Conservation (phyloP, 2,797 vertebrate genomes). For the Pitangus sulphuratus region DNA sequence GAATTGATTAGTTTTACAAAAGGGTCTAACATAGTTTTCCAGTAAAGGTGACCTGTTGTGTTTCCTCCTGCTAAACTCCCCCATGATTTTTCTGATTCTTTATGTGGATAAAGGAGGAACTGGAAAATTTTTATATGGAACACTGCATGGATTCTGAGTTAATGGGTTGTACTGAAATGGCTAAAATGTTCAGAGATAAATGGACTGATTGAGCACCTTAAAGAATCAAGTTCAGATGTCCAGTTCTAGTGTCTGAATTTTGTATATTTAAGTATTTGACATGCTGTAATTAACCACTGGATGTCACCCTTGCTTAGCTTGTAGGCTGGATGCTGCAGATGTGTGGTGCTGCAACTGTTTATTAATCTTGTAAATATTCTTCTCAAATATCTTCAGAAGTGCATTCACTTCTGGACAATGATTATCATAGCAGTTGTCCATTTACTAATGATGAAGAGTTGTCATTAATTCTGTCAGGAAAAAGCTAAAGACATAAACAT, state of each 20-base stretch:
- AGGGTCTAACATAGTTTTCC: not conserved
- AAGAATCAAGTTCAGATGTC: not conserved
- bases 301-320: conserved; percentile 57
- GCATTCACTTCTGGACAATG: not conserved
- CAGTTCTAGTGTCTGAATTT: not conserved
- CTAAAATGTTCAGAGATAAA: not conserved
- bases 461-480: not conserved
- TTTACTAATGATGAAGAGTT: not conserved
- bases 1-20: not conserved
- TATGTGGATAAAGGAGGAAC: not conserved
- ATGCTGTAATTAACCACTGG: conserved; percentile 50
- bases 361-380: not conserved
- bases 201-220: not conserved
- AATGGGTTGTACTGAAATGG: not conserved
- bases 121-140: not conserved
- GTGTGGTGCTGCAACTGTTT: not conserved
- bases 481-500: not conserved
- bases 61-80: not conserved
- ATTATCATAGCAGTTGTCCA: not conserved
- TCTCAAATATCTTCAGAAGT: not conserved
- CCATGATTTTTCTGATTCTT: not conserved
- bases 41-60: not conserved
- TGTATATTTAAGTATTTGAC: not conserved
- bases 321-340: not conserved
- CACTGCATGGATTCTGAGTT: not conserved